Evolutionary conservation across 37 sponge, comb jelly and placozoan genomes (phyloP), one percentile per base, ranked within the genome.

Genomic region (Eunapius fragilis): DNA sequence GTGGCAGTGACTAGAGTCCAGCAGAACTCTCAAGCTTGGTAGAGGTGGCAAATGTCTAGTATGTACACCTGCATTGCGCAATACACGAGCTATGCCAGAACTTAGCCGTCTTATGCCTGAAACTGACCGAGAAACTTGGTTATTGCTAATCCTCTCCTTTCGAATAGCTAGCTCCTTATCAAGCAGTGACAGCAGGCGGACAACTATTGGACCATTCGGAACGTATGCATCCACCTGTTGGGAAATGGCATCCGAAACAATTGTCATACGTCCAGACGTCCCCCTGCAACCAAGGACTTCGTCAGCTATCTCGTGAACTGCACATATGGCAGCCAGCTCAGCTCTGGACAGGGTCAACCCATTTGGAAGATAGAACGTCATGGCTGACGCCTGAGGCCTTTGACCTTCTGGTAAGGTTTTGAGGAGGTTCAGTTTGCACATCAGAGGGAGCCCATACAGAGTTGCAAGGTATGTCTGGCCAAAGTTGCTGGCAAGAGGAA

Each of bases 401-500:
- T 75, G 37, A 11, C 75, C 82, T 14, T 83, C 84, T 6, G 87
- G 48, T 26, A 33, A 45, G 24, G 75, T 68, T 45, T 76, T 85
- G 35, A 91, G 68, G 28, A 91, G 69, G 12, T 48, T 31, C 30
- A 91, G 27, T 50, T 91, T 91, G 37, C 80, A 69, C 23, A 25
- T 26, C 69, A 91, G 34, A 47, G 94, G 91, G 19, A 93, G 50
- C 19, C 91, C 84, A 74, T 70, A 90, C 47, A 93, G n/a, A 19
- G 75, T 77, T 25, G 79, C 71, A 25, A 88, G 78, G 50, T 85
- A 84, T 13, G 84, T 84, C 73, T 91, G 92, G 24, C 87, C 95
- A 82, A 84, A 94, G 73, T 94, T 86, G 80, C 89, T 91, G 69
- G 84, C 95, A 26, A 94, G 79, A n/a, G 95, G 95, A 13, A 94